Base-by-base conservation (phyloP, 2,797 vertebrate genomes). In the Sebastes matsubarae region DNA sequence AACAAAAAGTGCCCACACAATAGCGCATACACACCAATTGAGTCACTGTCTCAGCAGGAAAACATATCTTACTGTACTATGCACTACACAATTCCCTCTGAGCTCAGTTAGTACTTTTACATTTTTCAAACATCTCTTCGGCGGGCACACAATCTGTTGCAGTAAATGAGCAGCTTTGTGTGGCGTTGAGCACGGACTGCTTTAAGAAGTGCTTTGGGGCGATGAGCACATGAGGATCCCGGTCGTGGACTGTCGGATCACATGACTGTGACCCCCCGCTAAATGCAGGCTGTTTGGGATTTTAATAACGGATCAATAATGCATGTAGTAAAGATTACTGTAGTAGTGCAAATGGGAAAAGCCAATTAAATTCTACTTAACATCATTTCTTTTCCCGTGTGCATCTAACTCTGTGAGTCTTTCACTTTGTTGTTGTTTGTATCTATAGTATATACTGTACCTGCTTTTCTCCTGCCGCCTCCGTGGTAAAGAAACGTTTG, bases 221-320 rank as follows among this genome's bases (percentile, higher is more conserved):
- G 29, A 18, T 42, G 27, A 78, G 70, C 64, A 34, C 69, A 68
- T 36, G 34, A 52, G 67, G 50, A 80, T 75, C 72, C 68, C 24
- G 50, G 61, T 65, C 6, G 4, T 67, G 75, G 74, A 77, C 66
- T 77, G 87, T 85, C 87, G 84, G 71, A 60, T 30, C 57, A 36
- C 34, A 72, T 77, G 58, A 79, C 52, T 52, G 69, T 65, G 71
- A 68, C 66, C 55, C 77, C 71, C 67, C 14, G 34, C 66, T 93
- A 85, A 89, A 90, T 72, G 71, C 79, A 80, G 64, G 55, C 88
- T 90, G 77, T 89, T 88, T 89, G 68, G 72, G 36, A 80, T 79
- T 85, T 87, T 82, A 92, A 87, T 85, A 87, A 83, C 71, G 73
- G 81, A 94, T 93, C 87, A 91, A 92, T 93, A 92, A 88, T 89